Conservation (phyloP, 2,113 vertebrate species). For the Aptenodytes patagonicus region DNA sequence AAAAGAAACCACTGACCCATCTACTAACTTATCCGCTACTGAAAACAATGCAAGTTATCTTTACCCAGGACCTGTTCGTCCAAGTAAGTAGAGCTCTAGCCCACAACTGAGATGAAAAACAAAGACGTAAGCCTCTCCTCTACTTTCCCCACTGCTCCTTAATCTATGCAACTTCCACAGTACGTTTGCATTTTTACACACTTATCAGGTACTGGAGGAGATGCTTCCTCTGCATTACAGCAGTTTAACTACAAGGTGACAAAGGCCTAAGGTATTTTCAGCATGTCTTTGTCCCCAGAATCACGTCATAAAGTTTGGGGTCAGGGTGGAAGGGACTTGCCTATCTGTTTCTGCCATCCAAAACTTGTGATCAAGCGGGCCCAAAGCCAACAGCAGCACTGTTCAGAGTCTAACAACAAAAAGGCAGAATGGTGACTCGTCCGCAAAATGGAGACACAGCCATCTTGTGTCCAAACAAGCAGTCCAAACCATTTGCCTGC, state of each 20-base stretch:
- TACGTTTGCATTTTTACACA: rapidly evolving
- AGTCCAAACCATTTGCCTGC: not conserved
- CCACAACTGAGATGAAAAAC: not conserved
- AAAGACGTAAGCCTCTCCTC: not conserved
- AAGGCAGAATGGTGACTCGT: not conserved
- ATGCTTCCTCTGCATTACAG: not conserved
- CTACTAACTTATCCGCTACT: not conserved
- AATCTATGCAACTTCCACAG: not conserved
- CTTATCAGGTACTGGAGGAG: not conserved
- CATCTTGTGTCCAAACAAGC: not conserved
- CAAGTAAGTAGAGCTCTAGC: not conserved
- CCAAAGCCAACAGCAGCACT: not conserved
- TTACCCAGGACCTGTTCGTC: not conserved
- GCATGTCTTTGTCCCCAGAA: not conserved
- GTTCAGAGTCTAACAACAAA: not conserved
- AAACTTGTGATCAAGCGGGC: not conserved
- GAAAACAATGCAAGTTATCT: not conserved
- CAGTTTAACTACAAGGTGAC: not conserved
- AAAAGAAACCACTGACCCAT: constrained; percentile 14
- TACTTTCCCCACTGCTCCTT: not conserved
- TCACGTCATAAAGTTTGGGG: not conserved
- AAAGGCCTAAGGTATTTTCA: not conserved
- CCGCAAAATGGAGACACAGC: not conserved
- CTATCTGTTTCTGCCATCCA: not conserved
- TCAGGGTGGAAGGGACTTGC: not conserved